Evolutionary conservation across 1,140 invertebrate species (phyloP).

Genomic region (Zeugodacus cucurbitae): DNA sequence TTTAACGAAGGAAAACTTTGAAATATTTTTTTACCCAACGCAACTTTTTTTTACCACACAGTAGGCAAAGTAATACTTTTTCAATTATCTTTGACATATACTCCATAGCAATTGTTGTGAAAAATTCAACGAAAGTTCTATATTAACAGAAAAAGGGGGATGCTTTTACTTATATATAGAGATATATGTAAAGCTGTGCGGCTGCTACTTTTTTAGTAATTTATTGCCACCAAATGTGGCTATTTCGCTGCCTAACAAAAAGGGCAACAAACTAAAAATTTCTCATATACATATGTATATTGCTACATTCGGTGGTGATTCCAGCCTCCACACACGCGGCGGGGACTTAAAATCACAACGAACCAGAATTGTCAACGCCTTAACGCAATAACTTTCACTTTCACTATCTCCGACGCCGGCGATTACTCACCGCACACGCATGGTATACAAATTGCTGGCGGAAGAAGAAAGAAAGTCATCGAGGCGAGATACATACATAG

Average conservation of each 20-base stretch:
- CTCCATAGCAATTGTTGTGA: background rate
- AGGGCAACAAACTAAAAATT: background rate
- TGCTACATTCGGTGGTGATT: background rate
- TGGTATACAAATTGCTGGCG: background rate
- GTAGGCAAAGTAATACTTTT: background rate
- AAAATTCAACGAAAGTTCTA: background rate
- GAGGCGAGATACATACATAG: background rate
- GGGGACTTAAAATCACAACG: background rate
- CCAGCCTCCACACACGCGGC: background rate
- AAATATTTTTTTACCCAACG: too few relatives aligned
- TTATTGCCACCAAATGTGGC: background rate
- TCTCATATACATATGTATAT: too few relatives aligned
- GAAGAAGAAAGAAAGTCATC: background rate
- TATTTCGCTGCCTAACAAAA: background rate
- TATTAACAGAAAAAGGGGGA: background rate
- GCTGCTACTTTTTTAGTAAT: background rate
- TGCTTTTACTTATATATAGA: too few relatives aligned
- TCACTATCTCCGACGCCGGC: background rate
- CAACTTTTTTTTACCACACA: too few relatives aligned
- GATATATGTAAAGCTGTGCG: too few relatives aligned
- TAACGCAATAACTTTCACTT: conserved; percentile 2
- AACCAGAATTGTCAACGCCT: background rate
- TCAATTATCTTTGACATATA: background rate
- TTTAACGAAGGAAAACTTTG: too few relatives aligned
- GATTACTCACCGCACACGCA: background rate